These are phyloP conservation scores for Sphaerolaimus hirsutus DNA, from an alignment of 2,888 invertebrate species.

Conservation along the genomic window DNA sequence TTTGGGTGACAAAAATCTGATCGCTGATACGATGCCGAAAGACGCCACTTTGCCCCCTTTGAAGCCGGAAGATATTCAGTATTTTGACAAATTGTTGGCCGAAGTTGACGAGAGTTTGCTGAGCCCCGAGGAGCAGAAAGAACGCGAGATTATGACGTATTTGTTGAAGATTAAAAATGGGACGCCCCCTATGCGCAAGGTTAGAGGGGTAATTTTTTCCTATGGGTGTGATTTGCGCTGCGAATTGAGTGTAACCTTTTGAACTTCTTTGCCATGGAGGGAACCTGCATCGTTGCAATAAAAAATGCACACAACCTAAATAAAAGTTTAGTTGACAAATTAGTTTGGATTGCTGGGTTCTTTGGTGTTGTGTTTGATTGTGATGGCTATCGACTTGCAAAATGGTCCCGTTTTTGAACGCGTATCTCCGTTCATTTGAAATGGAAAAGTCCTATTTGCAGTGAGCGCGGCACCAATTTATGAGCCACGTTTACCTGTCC, in stretches of 20 bases:
- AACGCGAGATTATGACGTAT: conserved; percentile 94
- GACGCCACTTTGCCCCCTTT: conserved; percentile 80
- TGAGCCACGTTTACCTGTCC: no score
- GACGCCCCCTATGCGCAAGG: conserved; percentile 92
- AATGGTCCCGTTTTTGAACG: no score
- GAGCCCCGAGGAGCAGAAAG: conserved; percentile 76
- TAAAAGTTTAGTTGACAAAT: no score
- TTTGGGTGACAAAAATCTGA: conserved; percentile 7
- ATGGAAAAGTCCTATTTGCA: no score
- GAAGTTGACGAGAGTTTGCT: conserved; percentile 91
- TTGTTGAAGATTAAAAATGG: conserved; percentile 95
- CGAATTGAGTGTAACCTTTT: no score
- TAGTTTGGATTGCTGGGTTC: neutral
- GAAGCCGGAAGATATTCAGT: conserved; percentile 98
- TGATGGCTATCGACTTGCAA: neutral
- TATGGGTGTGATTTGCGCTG: no score
- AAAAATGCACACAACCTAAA: no score
- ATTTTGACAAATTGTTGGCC: conserved; percentile 87
- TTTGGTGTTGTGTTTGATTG: neutral
- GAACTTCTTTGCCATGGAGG: no score
- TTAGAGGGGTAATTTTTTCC: no score
- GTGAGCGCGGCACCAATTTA: no score
- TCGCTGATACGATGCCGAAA: conserved; percentile 73
- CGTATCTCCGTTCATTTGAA: no score
- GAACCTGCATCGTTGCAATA: no score